Evolutionary conservation across 1,140 invertebrate genomes (phyloP).

Genomic region (Drosophila repleta): DNA sequence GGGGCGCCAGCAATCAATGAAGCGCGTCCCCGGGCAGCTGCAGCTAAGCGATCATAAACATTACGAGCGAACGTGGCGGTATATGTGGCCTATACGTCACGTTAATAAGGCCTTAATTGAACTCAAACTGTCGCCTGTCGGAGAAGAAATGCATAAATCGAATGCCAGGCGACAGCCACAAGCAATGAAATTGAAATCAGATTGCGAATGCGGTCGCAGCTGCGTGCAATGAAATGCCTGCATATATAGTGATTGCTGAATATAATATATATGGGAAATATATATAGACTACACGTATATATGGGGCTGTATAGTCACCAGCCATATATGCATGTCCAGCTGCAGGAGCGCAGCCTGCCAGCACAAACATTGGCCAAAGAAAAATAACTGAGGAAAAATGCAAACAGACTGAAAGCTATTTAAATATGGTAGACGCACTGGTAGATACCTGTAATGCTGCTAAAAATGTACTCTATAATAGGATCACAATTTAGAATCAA

Average conservation of each 20-base stretch:
- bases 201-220: slow-evolving; percentile 18
- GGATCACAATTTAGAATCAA: too few relatives aligned
- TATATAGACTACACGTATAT: background rate
- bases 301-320: too few relatives aligned
- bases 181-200: slow-evolving; percentile 3
- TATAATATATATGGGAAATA: background rate
- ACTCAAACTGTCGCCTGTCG: slow-evolving; percentile 1
- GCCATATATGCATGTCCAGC: slow-evolving; percentile 9
- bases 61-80: background rate
- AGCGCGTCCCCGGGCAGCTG: slow-evolving; percentile 26
- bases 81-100: slow-evolving; percentile 19
- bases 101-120: slow-evolving; percentile 36
- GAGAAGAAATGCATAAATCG: slow-evolving; percentile 32
- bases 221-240: slow-evolving; percentile 48
- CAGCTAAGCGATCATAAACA: slow-evolving; percentile 42
- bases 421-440: background rate
- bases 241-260: slow-evolving; percentile 8
- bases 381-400: slow-evolving; percentile 53
- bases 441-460: slow-evolving; percentile 1
- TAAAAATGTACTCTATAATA: too few relatives aligned
- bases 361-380: slow-evolving; percentile 41
- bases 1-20: slow-evolving; percentile 55
- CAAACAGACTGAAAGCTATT: background rate
- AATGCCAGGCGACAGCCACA: slow-evolving; percentile 10
- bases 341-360: slow-evolving; percentile 33